Evolutionary conservation across 2,888 invertebrate species (phyloP), one percentile per base, ranked within the genome.

Genomic region (Stegophylla sp.): DNA sequence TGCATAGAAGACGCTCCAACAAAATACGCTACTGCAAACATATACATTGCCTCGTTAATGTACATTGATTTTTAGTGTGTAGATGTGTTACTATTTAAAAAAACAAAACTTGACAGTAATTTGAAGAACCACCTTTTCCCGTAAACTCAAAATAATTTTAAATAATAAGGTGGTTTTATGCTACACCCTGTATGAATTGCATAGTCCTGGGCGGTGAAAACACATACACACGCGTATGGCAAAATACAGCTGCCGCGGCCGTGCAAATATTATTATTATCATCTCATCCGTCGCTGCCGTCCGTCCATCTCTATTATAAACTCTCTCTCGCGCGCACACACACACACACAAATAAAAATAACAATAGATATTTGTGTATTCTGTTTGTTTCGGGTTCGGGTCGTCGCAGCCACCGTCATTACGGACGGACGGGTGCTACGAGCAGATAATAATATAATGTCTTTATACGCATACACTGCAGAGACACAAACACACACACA

Each of bases 241-340:
- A 23, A 72, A 72, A 72, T 23, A 72, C 71, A 72, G 71, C 71
- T 72, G 71, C 56, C 23, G 56, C 13, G 71, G 71, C 56, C 23
- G 56, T 20, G 71, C 71, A 72, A 72, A 72, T 72, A 72, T 72
- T 72, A 71, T 72, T 72, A 71, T 66, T 66, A 45, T 66, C 43
- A 23, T 64, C 34, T 64, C 64, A 34, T 64, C 41, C 64, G 41
- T n/a, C 64, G 34, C 69, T 1, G 15, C 23, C 9, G 56, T 41
- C 51, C 20, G 7, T 71, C 20, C 9, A 20, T 71, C 28, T 56
- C 56, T 56, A 56, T 56, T 56, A 56, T 56, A 23, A 56, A 28
- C 15, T 26, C 3, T 20, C 28, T 20, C 59, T 13, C 28, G 3
- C 59, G 0, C 26, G 15, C 10, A 51, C 51, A 7, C 34, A n/a